Base-by-base conservation (phyloP, 1,140 invertebrate species). In the Drosophila bipectinata region DNA sequence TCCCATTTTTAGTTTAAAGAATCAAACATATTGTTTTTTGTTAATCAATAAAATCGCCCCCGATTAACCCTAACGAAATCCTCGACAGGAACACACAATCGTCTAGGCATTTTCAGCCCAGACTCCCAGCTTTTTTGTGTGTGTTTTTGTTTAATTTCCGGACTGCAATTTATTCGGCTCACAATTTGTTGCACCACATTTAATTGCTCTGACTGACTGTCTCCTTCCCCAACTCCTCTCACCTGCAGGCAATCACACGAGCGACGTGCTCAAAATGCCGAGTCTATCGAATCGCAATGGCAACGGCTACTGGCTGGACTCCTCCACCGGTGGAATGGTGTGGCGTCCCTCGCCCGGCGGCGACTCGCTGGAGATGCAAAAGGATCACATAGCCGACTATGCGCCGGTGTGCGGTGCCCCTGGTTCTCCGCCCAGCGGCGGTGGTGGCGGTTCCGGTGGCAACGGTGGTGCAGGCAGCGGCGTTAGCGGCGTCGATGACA, bases 351-450 rank as follows among this genome's bases (percentile, higher is more conserved):
- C 90, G 51, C 88, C 90, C 54, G 83, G 77, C 62, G 87, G 90
- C 69, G 90, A 91, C 58, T 78, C 90, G 39, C 76, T 91, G 60
- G 90, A 91, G 77, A 84, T 91, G 84, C 88, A 92, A 76, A 92
- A 92, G 77, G 91, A 92, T 89, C 91, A 91, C 73, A 92, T 92
- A 12, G 90, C 87, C 48, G 91, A 92, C 87, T 92, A 92, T 69
- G 90, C 90, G 5, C 90, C 91, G 9, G 91, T 92, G n/a, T 92
- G 91, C 61, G 79, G 77, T 67, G 81, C 85, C 52, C 63, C 64
- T 1, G 64, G 63, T 12, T 69, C 66, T 0, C 51, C 51, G 10
- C n/a, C 63, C 64, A 51, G 62, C 63, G 54, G 69, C 63, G 61
- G 53, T 1, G 44, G 60, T 30, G 77, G 68, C 18, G 75, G 88